Evolutionary conservation across 2,797 vertebrate genomes (phyloP).

Genomic region (Luscinia luscinia): DNA sequence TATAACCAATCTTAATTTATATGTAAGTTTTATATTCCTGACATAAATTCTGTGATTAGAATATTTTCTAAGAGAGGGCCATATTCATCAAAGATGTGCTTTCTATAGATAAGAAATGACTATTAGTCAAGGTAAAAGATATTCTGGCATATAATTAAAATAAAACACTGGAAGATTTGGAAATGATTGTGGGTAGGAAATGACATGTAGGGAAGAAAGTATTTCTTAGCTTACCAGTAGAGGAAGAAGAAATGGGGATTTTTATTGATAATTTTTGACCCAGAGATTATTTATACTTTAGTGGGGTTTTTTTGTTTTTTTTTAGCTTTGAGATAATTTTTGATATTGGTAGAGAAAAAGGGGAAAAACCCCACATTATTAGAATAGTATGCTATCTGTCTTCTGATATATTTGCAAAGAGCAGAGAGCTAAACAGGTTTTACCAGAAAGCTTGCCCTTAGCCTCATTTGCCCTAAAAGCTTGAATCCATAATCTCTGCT

Average conservation of each 20-base stretch:
- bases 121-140: not conserved
- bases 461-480: not conserved
- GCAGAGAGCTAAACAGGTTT: not conserved
- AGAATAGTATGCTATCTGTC: not conserved
- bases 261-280: not conserved
- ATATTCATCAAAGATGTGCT: not conserved
- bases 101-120: not conserved
- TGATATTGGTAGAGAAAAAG: not conserved
- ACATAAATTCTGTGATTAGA: not conserved
- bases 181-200: not conserved
- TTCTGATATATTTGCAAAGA: not conserved
- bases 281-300: not conserved
- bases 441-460: not conserved
- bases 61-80: not conserved
- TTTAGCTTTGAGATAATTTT: not conserved
- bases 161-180: not conserved
- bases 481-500: not conserved
- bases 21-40: not conserved
- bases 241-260: not conserved
- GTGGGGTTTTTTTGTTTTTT: not conserved
- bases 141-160: not conserved
- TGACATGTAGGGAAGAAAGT: not conserved
- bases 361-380: not conserved
- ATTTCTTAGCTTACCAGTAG: not conserved
- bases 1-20: not conserved